phyloP scores from a whole-genome alignment of 2,888 invertebrate genomes.

The Trichopria drosophilae region DNA sequence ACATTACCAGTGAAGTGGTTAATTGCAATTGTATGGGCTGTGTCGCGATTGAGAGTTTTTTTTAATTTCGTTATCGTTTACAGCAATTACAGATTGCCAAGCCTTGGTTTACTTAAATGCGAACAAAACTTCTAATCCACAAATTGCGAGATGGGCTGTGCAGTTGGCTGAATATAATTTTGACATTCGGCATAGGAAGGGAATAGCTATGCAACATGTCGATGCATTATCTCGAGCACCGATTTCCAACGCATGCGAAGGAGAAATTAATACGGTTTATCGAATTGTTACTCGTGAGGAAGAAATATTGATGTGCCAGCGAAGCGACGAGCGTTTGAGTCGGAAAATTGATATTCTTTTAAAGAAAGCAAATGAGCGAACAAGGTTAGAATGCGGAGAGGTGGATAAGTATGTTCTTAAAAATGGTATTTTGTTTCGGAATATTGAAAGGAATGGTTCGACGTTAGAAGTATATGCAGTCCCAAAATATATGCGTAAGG shows the following conservation, averaged over 20 bases:
- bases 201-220: slow-evolving; percentile 37
- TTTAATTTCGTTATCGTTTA: slow-evolving; percentile 29
- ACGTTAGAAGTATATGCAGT: slow-evolving; percentile 17
- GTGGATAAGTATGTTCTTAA: slow-evolving; percentile 6
- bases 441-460: not conserved
- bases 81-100: slow-evolving; percentile 21
- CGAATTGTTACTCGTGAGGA: not conserved
- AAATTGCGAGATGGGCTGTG: slow-evolving; percentile 36
- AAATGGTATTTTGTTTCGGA: slow-evolving; percentile 23
- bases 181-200: slow-evolving; percentile 35
- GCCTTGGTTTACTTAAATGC: slow-evolving; percentile 32
- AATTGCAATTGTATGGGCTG: slow-evolving; percentile 34
- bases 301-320: not conserved
- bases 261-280: no score
- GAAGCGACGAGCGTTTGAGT: not conserved
- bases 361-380: slow-evolving; percentile 6
- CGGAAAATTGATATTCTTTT: slow-evolving; percentile 26
- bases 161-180: slow-evolving; percentile 37
- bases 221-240: slow-evolving; percentile 36
- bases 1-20: no score
- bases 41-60: slow-evolving; percentile 27
- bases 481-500: slow-evolving; percentile 26
- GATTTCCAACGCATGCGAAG: no score
- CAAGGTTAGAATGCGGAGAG: slow-evolving; percentile 2
- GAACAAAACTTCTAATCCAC: slow-evolving; percentile 23